Conservation (phyloP, 2,888 invertebrate genomes). For the Clunio marinus region DNA sequence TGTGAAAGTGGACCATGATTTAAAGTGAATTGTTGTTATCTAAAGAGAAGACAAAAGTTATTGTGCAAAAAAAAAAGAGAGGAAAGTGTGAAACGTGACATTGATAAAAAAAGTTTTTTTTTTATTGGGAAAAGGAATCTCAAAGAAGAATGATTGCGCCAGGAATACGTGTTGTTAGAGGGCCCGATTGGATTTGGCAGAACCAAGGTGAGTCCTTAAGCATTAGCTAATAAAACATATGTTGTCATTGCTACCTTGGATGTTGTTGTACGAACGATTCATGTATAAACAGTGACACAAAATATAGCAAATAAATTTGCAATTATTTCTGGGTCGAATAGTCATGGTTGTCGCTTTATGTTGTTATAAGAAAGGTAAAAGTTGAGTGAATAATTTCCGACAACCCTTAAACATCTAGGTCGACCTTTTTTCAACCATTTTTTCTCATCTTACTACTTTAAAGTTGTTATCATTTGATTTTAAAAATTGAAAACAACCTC, state of each 20-base stretch:
- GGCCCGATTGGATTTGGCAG: slow-evolving; percentile 79
- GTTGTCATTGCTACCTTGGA: not conserved
- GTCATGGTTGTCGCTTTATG: not conserved
- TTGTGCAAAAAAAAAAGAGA: slow-evolving; percentile 5
- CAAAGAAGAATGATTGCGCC: slow-evolving; percentile 57
- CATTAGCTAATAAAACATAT: not conserved
- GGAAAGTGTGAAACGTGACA: slow-evolving; percentile 25
- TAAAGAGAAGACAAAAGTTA: not conserved
- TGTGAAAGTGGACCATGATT: not conserved
- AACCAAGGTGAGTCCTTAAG: slow-evolving; percentile 58
- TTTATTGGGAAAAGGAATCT: too few species aligned
- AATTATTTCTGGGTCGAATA: not conserved
- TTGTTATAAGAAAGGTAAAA: too few species aligned
- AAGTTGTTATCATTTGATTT: too few species aligned
- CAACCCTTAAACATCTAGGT: too few species aligned
- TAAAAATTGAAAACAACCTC: too few species aligned
- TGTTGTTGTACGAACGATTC: not conserved
- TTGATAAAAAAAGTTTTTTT: too few species aligned
- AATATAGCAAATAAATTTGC: not conserved
- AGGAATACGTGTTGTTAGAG: slow-evolving; percentile 72
- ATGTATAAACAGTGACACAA: not conserved
- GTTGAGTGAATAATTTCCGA: too few species aligned
- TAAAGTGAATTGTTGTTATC: not conserved
- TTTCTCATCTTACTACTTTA: too few species aligned
- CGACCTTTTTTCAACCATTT: too few species aligned